These are phyloP conservation scores for Zaprionus vittiger DNA, from an alignment of 1,140 invertebrate genomes.

Conservation along the genomic window DNA sequence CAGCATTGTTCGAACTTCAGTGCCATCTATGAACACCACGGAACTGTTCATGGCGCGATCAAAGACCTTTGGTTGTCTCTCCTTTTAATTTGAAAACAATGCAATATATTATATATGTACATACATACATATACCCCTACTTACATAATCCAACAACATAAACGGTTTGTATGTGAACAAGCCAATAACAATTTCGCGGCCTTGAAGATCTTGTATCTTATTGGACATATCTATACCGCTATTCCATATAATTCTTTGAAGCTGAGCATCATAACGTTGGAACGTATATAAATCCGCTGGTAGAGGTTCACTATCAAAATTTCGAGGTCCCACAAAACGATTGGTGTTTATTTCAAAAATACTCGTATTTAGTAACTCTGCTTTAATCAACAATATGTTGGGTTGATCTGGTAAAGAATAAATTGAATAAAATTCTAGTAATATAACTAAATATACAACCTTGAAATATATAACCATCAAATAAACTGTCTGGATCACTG, in stretches of 20 bases:
- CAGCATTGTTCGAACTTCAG: slow-evolving; percentile 60
- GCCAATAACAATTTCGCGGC: slow-evolving; percentile 67
- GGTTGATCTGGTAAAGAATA: slow-evolving; percentile 64
- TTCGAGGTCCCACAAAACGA: slow-evolving; percentile 63
- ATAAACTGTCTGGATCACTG: slow-evolving; percentile 16
- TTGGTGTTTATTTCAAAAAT: slow-evolving; percentile 70
- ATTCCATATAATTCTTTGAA: slow-evolving; percentile 19
- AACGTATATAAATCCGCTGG: slow-evolving; percentile 44
- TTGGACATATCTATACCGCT: slow-evolving; percentile 1
- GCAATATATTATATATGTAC: no score
- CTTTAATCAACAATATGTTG: slow-evolving; percentile 58
- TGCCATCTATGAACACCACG: slow-evolving; percentile 60
- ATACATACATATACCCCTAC: not conserved
- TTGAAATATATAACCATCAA: slow-evolving; percentile 56
- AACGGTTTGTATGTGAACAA: slow-evolving; percentile 76
- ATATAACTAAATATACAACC: slow-evolving; percentile 33
- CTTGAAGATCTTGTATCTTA: slow-evolving; percentile 63
- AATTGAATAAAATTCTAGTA: not conserved
- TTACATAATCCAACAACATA: slow-evolving; percentile 64
- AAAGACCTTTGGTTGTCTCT: slow-evolving; percentile 33
- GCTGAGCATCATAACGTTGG: slow-evolving; percentile 48
- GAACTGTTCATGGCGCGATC: slow-evolving; percentile 42
- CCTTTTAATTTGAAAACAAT: slow-evolving; percentile 16
- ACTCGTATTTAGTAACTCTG: slow-evolving; percentile 50
- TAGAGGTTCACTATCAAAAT: slow-evolving; percentile 9